phyloP scores from a whole-genome alignment of 2,888 invertebrate species.

The Drosophila recens region DNA sequence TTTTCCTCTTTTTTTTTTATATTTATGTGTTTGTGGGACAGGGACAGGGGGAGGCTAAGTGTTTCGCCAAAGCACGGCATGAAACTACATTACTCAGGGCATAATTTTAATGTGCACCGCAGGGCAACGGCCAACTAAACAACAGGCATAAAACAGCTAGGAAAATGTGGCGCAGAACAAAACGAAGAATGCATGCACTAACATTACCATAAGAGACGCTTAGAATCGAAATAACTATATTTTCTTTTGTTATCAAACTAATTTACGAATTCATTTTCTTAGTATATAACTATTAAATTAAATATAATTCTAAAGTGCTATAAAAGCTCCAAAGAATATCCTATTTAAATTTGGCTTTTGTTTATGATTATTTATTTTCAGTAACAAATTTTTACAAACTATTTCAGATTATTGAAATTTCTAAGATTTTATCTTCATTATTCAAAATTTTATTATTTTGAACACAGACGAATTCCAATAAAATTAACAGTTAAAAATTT shows the following conservation, averaged over 20 bases:
- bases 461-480: no score
- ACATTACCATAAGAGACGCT: no score
- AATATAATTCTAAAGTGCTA: no score
- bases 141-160: slow-evolving; percentile 55
- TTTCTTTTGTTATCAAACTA: background rate
- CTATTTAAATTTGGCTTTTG: no score
- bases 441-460: background rate
- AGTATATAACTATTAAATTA: no score
- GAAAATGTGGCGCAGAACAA: background rate
- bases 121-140: slow-evolving; percentile 58
- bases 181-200: slow-evolving; percentile 32
- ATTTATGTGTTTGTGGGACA: slow-evolving; percentile 54
- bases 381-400: no score
- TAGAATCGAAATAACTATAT: background rate
- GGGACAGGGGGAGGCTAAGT: slow-evolving; percentile 25
- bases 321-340: no score
- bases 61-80: slow-evolving; percentile 46
- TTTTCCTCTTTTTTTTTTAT: slow-evolving; percentile 41
- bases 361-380: no score
- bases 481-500: no score
- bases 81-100: slow-evolving; percentile 71
- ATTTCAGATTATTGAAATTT: background rate
- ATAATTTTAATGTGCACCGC: slow-evolving; percentile 72
- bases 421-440: background rate
- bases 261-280: no score